Percentiles rank a stretch among this genome's conserved stretches.
Evolutionary conservation across 2,888 invertebrate genomes (phyloP).

Genomic region (Vesta saturnalis): DNA sequence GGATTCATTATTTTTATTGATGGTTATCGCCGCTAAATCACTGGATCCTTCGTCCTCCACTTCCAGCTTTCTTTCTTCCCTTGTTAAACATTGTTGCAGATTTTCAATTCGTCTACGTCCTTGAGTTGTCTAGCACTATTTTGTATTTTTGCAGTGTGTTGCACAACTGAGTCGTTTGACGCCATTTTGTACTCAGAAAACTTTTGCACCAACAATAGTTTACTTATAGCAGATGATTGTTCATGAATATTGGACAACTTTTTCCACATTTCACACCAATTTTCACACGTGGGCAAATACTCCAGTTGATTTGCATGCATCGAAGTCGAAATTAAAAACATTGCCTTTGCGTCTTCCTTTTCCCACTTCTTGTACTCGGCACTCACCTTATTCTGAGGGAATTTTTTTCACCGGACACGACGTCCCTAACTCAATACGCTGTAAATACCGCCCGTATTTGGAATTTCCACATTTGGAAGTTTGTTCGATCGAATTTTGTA

Average conservation of each 20-base stretch:
- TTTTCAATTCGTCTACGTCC: not conserved
- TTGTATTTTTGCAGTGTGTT: slow-evolving; percentile 49
- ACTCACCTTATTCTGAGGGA: not conserved
- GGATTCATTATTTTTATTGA: not conserved
- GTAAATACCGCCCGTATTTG: not conserved
- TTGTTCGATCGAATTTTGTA: not conserved
- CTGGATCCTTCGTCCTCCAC: not conserved
- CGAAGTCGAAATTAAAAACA: slow-evolving; percentile 38
- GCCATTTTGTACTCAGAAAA: slow-evolving; percentile 45
- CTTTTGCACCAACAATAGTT: slow-evolving; percentile 44
- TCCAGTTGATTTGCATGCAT: slow-evolving; percentile 44
- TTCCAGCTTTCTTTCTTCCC: not conserved
- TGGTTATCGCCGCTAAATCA: not conserved
- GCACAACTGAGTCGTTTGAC: slow-evolving; percentile 43
- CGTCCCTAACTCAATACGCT: not conserved
- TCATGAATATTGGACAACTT: slow-evolving; percentile 42
- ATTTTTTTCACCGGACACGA: not conserved
- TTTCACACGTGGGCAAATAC: slow-evolving; percentile 44
- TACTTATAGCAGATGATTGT: slow-evolving; percentile 41
- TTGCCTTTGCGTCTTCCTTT: slow-evolving; percentile 41
- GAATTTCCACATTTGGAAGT: not conserved
- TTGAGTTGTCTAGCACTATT: slow-evolving; percentile 41
- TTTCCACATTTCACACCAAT: slow-evolving; percentile 41
- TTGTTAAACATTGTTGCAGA: not conserved
- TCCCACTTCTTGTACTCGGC: too few species aligned